Percentiles rank a stretch among this genome's conserved stretches.
phyloP scores from a whole-genome alignment of 2,797 vertebrate species.

The Aeoliscus strigatus region DNA sequence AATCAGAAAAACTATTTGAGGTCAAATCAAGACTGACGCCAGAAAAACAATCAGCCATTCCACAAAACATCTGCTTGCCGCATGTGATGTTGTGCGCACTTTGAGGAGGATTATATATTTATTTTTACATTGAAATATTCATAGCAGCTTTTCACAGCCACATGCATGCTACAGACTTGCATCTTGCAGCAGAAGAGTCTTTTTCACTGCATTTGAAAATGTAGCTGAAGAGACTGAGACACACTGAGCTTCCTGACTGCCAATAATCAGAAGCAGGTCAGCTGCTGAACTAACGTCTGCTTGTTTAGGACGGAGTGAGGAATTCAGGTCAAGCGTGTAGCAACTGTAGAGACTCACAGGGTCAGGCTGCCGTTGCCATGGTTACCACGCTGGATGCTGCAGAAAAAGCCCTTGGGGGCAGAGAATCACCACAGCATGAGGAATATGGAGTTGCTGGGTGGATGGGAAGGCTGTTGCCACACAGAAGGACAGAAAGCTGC shows the following conservation, averaged over 20 bases:
- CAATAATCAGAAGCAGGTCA: slow-evolving; percentile 62
- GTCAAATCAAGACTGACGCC: background rate
- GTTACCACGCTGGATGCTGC: slow-evolving; percentile 74
- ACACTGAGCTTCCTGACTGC: slow-evolving; percentile 14
- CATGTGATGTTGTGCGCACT: background rate
- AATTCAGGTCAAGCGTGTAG: slow-evolving; percentile 77
- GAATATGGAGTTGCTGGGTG: slow-evolving; percentile 73
- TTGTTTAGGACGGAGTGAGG: slow-evolving; percentile 41
- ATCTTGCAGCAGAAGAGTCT: no score
- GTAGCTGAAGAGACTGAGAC: background rate
- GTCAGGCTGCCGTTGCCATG: slow-evolving; percentile 72
- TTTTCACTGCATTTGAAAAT: no score
- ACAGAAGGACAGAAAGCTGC: slow-evolving; percentile 52
- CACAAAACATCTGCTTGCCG: slow-evolving; percentile 1
- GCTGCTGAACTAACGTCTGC: slow-evolving; percentile 32
- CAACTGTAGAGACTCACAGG: slow-evolving; percentile 55
- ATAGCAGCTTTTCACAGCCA: no score
- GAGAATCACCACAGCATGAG: slow-evolving; percentile 66
- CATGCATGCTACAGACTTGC: no score
- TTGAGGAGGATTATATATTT: no score
- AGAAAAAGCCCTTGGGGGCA: slow-evolving; percentile 66
- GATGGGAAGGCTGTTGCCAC: slow-evolving; percentile 72
- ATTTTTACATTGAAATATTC: no score
- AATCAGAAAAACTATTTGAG: slow-evolving; percentile 2
- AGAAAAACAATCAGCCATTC: background rate